Percentiles rank a stretch among this genome's conserved stretches.
Conservation (phyloP, 2,888 invertebrate genomes). For the Sisyra terminalis region DNA sequence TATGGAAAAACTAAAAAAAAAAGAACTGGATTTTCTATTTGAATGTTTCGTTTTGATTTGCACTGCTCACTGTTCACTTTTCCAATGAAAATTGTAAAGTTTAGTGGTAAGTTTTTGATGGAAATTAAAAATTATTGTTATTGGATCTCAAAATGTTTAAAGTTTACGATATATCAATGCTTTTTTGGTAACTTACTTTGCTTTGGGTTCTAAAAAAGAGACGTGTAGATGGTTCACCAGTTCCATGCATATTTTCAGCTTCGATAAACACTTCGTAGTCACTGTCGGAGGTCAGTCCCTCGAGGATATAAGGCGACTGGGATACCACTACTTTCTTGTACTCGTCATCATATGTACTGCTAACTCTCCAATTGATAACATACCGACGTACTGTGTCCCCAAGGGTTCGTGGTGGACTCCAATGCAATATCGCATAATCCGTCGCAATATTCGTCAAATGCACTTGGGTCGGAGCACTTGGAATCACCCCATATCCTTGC, state of each 20-base stretch:
- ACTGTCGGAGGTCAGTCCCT: constrained; percentile 52
- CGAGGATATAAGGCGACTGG: constrained; percentile 57
- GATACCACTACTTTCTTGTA: constrained; percentile 26
- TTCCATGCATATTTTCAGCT: constrained; percentile 63
- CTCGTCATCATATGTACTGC: constrained; percentile 26
- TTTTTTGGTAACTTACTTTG: constrained; percentile 40
- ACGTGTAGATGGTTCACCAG: constrained; percentile 57
- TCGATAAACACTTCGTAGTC: constrained; percentile 69
- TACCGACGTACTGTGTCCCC: constrained; percentile 54
- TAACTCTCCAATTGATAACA: constrained; percentile 39
- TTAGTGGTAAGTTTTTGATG: too few relatives aligned
- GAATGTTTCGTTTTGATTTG: too few relatives aligned
- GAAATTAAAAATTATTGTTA: too few relatives aligned
- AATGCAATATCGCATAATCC: constrained; percentile 61
- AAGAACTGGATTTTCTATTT: too few relatives aligned
- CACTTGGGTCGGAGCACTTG: constrained; percentile 52
- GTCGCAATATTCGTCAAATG: constrained; percentile 58
- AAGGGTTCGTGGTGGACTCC: constrained; percentile 53
- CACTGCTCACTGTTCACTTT: too few relatives aligned
- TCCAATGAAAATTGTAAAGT: too few relatives aligned
- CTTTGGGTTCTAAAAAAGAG: constrained; percentile 61
- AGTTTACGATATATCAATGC: too few relatives aligned
- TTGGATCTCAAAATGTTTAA: too few relatives aligned
- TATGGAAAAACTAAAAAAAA: too few relatives aligned
- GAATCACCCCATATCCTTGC: constrained; percentile 70